phyloP scores from a whole-genome alignment of 2,797 vertebrate genomes.

The Notamacropus eugenii region DNA sequence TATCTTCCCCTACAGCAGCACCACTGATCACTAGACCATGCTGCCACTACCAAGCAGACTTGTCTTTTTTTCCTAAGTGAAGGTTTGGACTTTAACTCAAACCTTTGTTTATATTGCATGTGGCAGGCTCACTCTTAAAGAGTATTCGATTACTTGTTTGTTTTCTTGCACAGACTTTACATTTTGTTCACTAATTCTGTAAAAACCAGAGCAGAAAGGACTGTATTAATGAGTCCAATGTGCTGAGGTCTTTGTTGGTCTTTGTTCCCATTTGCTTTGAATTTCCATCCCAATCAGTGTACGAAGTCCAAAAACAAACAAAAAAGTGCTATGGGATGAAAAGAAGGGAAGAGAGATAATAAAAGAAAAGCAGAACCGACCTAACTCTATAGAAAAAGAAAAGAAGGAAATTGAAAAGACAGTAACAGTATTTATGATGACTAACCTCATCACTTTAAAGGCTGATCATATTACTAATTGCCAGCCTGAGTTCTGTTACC shows the following conservation, averaged over 20 bases:
- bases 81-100: background rate
- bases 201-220: constrained; percentile 62
- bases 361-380: constrained; percentile 12
- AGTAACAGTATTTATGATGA: constrained; percentile 11
- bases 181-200: constrained; percentile 61
- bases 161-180: constrained; percentile 57
- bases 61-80: constrained; percentile 45
- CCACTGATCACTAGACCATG: background rate
- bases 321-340: constrained; percentile 54
- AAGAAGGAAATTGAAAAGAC: constrained; percentile 32
- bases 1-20: background rate
- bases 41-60: background rate
- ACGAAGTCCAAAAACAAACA: constrained; percentile 26
- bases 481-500: constrained; percentile 44
- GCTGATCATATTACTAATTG: constrained; percentile 7
- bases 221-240: constrained; percentile 67
- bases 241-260: constrained; percentile 52
- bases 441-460: background rate
- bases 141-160: constrained; percentile 57
- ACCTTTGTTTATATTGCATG: background rate
- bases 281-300: constrained; percentile 41
- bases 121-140: constrained; percentile 39
- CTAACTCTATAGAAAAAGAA: background rate
- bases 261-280: constrained; percentile 59
- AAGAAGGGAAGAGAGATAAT: background rate